Base-by-base conservation (phyloP, 2,888 invertebrate species). In the Zele albiditarsus region DNA sequence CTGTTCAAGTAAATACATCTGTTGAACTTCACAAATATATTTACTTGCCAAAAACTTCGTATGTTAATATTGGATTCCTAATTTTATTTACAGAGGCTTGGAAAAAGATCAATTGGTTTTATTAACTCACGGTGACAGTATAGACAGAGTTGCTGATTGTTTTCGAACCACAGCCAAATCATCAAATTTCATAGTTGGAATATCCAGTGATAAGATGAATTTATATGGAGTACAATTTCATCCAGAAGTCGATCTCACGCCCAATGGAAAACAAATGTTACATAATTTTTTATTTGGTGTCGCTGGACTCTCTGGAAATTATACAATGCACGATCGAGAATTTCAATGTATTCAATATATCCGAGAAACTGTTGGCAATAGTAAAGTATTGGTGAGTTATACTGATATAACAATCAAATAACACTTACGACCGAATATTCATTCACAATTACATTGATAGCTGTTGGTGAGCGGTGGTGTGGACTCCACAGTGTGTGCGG, bases 401-500 rank as follows among this genome's bases (percentile, higher is more conserved):
- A 68, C 38, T 5, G 75, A n/a, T 14, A 53, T 20, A 6, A 12
- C 12, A 12, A 20, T 20, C 2, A 28, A 27, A 28, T 57, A 70
- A 57, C 28, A 8, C 42, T 57, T 74, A 16, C n/a, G 53, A n/a
- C n/a, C 23, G 23, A 49, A 42, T 14, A 23, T 57, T 38, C 49
- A 62, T 31, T 23, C 25, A 31, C 77, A 42, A 73, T 86, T 78
- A 79, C 77, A 49, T 72, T 87, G 86, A 14, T 86, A 98, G 95
- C 93, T 97, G 89, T 90, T 98, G 86, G 94, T 98, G 71, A 98
- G 98, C 89, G 99, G 99, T 25, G 99, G 99, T 31, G 99, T 99
- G 5, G 99, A 99, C 90, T 99, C 99, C 0, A 97, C 99, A n/a
- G 99, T 99, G 12, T 99, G 99, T 91, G 98, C 98, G 31, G 98